Evolutionary conservation across 2,797 vertebrate genomes (phyloP), one percentile per base, ranked within the genome.

Genomic region (Tachyglossus aculeatus): DNA sequence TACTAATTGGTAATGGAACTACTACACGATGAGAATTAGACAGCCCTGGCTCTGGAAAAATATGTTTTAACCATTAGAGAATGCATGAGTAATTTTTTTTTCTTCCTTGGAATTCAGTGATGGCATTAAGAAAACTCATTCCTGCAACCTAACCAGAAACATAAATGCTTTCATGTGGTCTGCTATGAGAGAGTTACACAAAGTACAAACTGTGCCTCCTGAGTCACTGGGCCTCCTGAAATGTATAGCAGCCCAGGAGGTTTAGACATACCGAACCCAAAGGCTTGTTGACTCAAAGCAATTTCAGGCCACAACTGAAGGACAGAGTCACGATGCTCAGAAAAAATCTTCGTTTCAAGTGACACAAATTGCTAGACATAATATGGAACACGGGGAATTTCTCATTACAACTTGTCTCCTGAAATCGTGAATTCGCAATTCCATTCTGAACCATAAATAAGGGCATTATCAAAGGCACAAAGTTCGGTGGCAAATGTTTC

Each of bases 321-420:
- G 16, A 53, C 71, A 65, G 68, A 80, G 62, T 54, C 60, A 71
- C 25, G 60, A 71, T 80, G 76, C 63, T 85, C 76, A 76, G 62
- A n/a, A n/a, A 67, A 61, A 71, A 54, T 57, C 73, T 67, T 85
- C 50, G 80, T 74, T 76, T 74, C 25, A 83, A 82, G 53, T 69
- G 76, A 83, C 8, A 64, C 66, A 63, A 83, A 82, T 53, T 75
- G 76, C 63, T 76, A 83, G 31, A 80, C 57, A 37, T n/a, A n/a
- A n/a, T 25, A 73, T 67, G 74, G n/a, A n/a, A n/a, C n/a, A n/a
- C n/a, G n/a, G n/a, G n/a, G n/a, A n/a, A n/a, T n/a, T n/a, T n/a
- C n/a, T n/a, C n/a, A n/a, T 80, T 76, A 85, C 78, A 87, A 67
- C 63, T 60, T 85, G 78, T 83, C 87, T 83, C 76, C 56, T 57